Base-by-base conservation (phyloP, 2,888 invertebrate genomes). In the Trissoscelio sp. region DNA sequence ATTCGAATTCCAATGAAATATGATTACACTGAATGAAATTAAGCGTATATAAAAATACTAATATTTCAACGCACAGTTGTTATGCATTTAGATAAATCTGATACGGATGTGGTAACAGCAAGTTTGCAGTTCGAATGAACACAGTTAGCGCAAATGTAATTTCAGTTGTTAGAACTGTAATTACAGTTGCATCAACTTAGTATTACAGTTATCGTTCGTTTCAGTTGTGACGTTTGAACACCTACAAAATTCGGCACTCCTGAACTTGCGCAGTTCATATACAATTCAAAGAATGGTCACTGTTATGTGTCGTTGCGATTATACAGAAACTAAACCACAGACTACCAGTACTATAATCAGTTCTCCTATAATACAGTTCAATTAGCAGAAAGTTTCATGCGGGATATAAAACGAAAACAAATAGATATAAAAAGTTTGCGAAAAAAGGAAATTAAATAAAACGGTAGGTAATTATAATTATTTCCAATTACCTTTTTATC, bases 141-240 rank as follows among this genome's bases (percentile, higher is more conserved):
- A 20, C 62, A 73, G 62, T 73, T 73, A 62, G 62, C 34, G 31
- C 60, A 62, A 73, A 73, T 73, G 73, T 62, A 73, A 73, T 73
- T 62, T 62, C 44, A 60, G 60, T 62, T 53, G 73, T 62, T 51
- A 48, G 37, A 48, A 72, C 60, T 73, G 53, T 62, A 62, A 73
- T 73, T 73, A 46, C 53, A 73, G 62, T 73, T 62, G 73, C 44
- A 62, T 73, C 73, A 73, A 62, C 42, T 62, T 62, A 60, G 39
- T 73, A 62, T 62, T 53, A 42, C 31, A 39, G 64, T 64, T 73
- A 73, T 73, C 51, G 62, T 53, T 51, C 31, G 24, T 46, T 62
- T 55, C 55, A 46, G 64, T 39, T 18, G 58, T 64, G 64, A 44
- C 18, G 55, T 31, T 9, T 22, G 55, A 73, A 55, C 55, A 55